phyloP scores from a whole-genome alignment of 2,888 invertebrate species.

The Trachelus troglodyta region DNA sequence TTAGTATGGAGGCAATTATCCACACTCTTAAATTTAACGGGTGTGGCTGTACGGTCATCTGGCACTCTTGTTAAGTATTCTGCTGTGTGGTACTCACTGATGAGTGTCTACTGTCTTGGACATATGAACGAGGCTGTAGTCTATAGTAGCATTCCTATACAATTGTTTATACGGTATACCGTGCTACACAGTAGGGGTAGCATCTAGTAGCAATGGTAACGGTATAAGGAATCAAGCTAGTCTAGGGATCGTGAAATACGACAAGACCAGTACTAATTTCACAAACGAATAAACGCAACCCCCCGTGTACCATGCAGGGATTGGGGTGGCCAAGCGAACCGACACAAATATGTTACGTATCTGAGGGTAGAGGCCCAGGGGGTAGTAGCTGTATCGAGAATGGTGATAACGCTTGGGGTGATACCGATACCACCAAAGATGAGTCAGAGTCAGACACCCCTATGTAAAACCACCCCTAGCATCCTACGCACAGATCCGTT shows the following conservation, averaged over 20 bases:
- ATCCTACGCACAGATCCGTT: not conserved
- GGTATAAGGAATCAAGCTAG: not conserved
- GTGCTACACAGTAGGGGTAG: not conserved
- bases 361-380: constrained; percentile 19
- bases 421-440: constrained; percentile 59
- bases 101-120: not conserved
- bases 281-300: constrained; percentile 64
- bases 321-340: constrained; percentile 44
- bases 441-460: constrained; percentile 43
- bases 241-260: constrained; percentile 38
- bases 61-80: not conserved
- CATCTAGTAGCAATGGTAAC: not conserved
- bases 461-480: not conserved
- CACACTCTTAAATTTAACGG: not conserved
- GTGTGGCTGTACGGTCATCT: not conserved
- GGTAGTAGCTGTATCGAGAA: constrained; percentile 18
- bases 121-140: not conserved
- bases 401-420: constrained; percentile 43
- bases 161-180: not conserved
- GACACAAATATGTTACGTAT: constrained; percentile 43
- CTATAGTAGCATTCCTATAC: not conserved
- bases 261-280: constrained; percentile 66
- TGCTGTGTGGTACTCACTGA: not conserved
- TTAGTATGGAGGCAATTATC: not conserved
- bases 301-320: constrained; percentile 24